Conservation (phyloP, 37 sponge, comb jelly and placozoan species). For the Dysidea cf. avara region DNA sequence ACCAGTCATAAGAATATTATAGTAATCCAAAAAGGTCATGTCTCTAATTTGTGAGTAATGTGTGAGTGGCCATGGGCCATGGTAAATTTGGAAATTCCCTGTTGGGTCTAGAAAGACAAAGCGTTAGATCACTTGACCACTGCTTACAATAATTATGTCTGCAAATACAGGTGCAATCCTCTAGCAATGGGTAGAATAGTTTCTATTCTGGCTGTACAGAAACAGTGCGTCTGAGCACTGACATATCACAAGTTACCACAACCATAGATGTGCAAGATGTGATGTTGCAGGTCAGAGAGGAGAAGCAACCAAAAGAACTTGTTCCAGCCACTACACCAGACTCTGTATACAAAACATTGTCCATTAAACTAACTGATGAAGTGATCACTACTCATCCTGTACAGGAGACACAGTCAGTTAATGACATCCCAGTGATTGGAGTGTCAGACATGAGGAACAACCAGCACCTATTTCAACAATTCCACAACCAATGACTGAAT, state of each 20-base stretch:
- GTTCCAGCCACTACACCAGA: too few species aligned
- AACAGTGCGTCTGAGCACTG: slow-evolving; percentile 46
- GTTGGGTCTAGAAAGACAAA: slow-evolving; percentile 55
- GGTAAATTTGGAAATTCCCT: slow-evolving; percentile 77
- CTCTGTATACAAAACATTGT: too few species aligned
- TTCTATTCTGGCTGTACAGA: slow-evolving; percentile 74
- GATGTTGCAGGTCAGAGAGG: slow-evolving; percentile 22
- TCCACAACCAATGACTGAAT: background rate
- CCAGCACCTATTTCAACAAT: background rate
- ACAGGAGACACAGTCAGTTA: too few species aligned
- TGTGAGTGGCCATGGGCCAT: slow-evolving; percentile 68
- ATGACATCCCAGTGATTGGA: too few species aligned
- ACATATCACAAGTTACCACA: slow-evolving; percentile 65
- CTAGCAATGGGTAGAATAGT: slow-evolving; percentile 57
- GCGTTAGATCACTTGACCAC: slow-evolving; percentile 53
- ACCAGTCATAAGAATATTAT: slow-evolving; percentile 45
- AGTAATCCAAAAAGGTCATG: slow-evolving; percentile 15
- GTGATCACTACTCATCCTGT: too few species aligned
- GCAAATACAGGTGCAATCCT: slow-evolving; percentile 37
- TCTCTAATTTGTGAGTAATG: too few species aligned
- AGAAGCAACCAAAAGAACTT: too few species aligned
- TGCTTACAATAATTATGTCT: slow-evolving; percentile 46
- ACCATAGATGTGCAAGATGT: slow-evolving; percentile 63
- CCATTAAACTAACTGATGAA: too few species aligned
- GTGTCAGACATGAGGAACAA: too few species aligned